phyloP scores from a whole-genome alignment of 2,113 vertebrate species.

The Neolamprologus ventralis region DNA sequence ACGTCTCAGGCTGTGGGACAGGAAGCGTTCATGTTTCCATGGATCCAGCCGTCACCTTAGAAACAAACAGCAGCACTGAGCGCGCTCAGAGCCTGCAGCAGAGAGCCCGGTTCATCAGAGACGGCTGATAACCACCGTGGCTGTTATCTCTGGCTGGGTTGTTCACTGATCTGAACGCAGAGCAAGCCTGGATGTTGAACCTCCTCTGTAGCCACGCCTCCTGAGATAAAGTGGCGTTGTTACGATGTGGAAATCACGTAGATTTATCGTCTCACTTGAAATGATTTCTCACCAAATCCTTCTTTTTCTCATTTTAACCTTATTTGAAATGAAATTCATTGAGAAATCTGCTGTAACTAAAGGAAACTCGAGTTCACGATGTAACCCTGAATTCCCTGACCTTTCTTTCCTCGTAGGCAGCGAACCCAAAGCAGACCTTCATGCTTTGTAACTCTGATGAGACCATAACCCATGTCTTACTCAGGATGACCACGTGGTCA shows the following conservation, averaged over 20 bases:
- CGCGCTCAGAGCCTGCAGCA: background rate
- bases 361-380: background rate
- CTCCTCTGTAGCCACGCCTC: background rate
- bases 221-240: background rate
- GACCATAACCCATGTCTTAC: background rate
- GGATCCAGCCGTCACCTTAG: background rate
- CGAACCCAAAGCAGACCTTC: background rate
- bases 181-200: background rate
- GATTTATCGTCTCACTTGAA: background rate
- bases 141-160: background rate
- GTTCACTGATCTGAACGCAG: background rate
- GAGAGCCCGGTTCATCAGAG: background rate
- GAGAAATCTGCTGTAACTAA: background rate
- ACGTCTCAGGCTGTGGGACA: background rate
- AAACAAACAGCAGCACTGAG: background rate
- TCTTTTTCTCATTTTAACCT: background rate
- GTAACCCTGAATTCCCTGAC: background rate
- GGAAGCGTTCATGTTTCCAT: background rate
- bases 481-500: background rate
- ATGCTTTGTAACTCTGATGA: background rate
- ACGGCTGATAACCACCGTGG: background rate
- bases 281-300: background rate
- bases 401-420: background rate
- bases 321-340: background rate
- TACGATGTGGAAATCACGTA: rapidly evolving